Evolutionary conservation across 2,888 invertebrate species (phyloP).

Genomic region (Hypselothyrea guttata): DNA sequence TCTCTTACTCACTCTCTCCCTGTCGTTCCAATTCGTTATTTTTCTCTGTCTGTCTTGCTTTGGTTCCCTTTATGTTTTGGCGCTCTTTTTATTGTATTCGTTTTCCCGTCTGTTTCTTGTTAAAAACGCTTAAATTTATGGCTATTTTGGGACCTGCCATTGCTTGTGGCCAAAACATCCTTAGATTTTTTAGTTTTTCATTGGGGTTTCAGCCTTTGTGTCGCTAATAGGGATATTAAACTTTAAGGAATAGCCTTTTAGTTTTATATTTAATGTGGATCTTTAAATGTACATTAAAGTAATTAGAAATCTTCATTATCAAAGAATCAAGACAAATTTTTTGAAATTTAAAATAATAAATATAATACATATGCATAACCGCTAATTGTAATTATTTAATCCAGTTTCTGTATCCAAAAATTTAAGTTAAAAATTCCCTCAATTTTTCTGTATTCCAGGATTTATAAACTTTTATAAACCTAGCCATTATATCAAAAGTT

Average conservation of each 20-base stretch:
- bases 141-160: slow-evolving; percentile 70
- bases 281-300: too few species aligned
- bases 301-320: background rate
- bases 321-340: too few species aligned
- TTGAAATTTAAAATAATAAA: too few species aligned
- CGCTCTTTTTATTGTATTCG: slow-evolving; percentile 25
- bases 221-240: slow-evolving; percentile 34
- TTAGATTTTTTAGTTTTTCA: slow-evolving; percentile 47
- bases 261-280: slow-evolving; percentile 35
- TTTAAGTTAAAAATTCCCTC: too few species aligned
- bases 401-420: too few species aligned
- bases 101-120: slow-evolving; percentile 57
- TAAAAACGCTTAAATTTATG: slow-evolving; percentile 71
- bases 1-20: slow-evolving; percentile 4
- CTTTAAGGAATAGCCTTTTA: slow-evolving; percentile 36
- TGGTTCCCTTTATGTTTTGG: slow-evolving; percentile 7
- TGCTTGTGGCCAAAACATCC: slow-evolving; percentile 51
- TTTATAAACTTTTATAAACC: too few species aligned
- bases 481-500: too few species aligned
- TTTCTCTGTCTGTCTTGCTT: background rate
- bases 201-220: slow-evolving; percentile 12
- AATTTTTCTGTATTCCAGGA: too few species aligned
- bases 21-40: slow-evolving; percentile 1
- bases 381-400: too few species aligned
- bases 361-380: too few species aligned